Evolutionary conservation across 2,113 vertebrate genomes (phyloP), one percentile per base, ranked within the genome.

Genomic region (Gymnocephalus cernua): DNA sequence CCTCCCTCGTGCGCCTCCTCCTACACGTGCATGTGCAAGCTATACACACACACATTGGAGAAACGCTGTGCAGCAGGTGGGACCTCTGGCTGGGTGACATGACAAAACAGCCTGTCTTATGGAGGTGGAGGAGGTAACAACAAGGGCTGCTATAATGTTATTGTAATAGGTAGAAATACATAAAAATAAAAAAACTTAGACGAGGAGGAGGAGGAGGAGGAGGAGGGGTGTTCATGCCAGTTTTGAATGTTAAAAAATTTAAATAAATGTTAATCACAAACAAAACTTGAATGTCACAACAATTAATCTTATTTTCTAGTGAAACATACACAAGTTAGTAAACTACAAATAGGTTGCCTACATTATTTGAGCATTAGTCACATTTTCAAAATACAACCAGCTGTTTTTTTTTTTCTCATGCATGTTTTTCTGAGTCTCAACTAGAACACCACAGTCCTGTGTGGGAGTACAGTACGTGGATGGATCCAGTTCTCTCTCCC

Each of bases 1-100:
- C 45, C 45, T 25, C 38, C 62, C 89, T 76, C 65, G 27, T 84
- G 84, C 80, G 63, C 83, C 61, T 80, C 80, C 80, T 70, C 76
- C 82, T 83, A 92, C 91, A 95, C 88, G 88, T 93, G 91, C 47
- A 84, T 29, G 0, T 21, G 59, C 44, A 25, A 44, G 61, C 27
- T 29, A 2, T 3, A 64, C 77, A 69, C 78, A 47, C 78, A 47
- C 32, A 32, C 32, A 6, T 0, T 48, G 19, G 4, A 35, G 57
- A 69, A 53, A n/a, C 0, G 59, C n/a, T 54, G 35, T 41, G 77
- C 86, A 56, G 50, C 88, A 91, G 91, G 89, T 93, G 91, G 77
- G 77, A 74, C 3, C 67, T 29, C 45, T 1, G 3, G 19, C 65
- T 65, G 65, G 10, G n/a, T 29, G 44, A 69, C 59, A 48, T 41